Evolutionary conservation across 2,113 vertebrate genomes (phyloP), one percentile per base, ranked within the genome.

Genomic region (Lates calcarifer): DNA sequence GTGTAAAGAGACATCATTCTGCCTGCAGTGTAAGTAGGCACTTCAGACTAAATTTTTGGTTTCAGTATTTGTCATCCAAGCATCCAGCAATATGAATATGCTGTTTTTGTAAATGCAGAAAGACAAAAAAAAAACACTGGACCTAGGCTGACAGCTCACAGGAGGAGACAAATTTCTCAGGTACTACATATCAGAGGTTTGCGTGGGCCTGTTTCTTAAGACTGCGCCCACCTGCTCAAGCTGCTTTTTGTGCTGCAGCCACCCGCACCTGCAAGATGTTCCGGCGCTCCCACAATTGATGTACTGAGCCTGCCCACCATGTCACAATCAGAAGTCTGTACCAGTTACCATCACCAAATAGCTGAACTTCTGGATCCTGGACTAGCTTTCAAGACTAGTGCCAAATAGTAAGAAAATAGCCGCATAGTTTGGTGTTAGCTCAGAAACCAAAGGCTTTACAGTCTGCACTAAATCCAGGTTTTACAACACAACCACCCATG

Each of bases 1-100:
- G 6, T 63, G 12, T 33, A 58, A 6, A 1, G 5, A 82, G 15
- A 49, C 49, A 49, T 77, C 22, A 22, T 60, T 80, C 9, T 74
- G 11, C 22, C 41, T 11, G 13, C 18, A 47, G 26, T 37, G 3
- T 39, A 70, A 68, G 47, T 61, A 35, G 43, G 28, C 15, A 78
- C 51, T 71, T 74, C 41, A 65, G 24, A 37, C 53, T 49, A 31
- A 47, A 72, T 73, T 64, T 82, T 43, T 35, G 26, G 31, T 67
- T 79, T 65, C 29, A 61, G 39, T 56, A 83, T 78, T 53, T 55
- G 55, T 53, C 20, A 43, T 83, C 60, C 41, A 67, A 26, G n/a
- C n/a, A n/a, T n/a, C n/a, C n/a, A 68, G 74, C 47, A 57, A 63
- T 29, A 68, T 68, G 33, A 71, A 49, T 31, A 33, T 62, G 8